Evolutionary conservation across 2,888 invertebrate species (phyloP), one percentile per base, ranked within the genome.

Genomic region (Lycophotia porphyrea): DNA sequence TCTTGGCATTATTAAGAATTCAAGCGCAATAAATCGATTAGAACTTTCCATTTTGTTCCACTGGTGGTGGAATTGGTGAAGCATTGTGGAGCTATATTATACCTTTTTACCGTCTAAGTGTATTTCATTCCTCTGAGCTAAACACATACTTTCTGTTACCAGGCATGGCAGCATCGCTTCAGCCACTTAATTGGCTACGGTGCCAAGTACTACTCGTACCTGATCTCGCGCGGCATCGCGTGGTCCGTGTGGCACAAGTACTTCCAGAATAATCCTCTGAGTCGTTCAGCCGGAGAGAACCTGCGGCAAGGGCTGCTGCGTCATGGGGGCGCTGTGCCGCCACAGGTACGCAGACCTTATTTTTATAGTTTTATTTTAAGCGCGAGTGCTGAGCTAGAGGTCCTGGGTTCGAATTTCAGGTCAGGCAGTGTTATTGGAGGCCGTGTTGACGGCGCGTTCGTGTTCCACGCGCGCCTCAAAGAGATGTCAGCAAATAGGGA

Each of bases 151-250:
- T 52, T 27, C 0, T 39, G 8, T 67, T 0, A 3, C 1, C 90
- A 98, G 97, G 99, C 99, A 1, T 99, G 99, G 99, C 99, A 99
- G 91, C 97, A 99, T 88, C 97, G 99, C 77, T 99, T 99, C 96
- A 98, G 99, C 81, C 99, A 99, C 95, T 96, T 99, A 73, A 98
- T 99, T 8, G 99, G 99, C 2, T 99, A 99, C 94, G 99, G 99
- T 58, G 99, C 99, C 0, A 99, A 99, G 94, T 99, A 99, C 95
- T 99, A 99, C 94, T 98, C 99, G 1, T 99, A 99, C 95, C 96
- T 99, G 82, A 98, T 99, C 90, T 99, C 99, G 0, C 97, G 98
- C 89, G 99, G 99, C 15, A 97, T 99, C 69, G 99, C 99, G 0
- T 98, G 99, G 75, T 98, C 98, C 96, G 98, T 99, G 82, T 99